Base-by-base conservation (phyloP, 2,888 invertebrate species). In the Tortricodes alternella region DNA sequence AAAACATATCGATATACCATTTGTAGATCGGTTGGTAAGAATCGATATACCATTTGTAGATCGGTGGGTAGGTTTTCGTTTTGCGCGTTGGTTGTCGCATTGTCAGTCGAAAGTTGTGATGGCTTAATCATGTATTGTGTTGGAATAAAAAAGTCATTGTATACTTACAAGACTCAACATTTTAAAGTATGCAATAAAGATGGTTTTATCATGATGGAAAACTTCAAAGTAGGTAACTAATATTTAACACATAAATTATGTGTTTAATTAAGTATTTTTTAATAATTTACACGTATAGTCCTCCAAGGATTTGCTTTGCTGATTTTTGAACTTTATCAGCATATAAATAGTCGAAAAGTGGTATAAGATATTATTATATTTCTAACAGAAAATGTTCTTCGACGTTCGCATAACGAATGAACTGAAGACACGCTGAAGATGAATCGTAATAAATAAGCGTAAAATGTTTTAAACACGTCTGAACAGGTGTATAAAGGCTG, bases 401-500 rank as follows among this genome's bases (percentile, higher is more conserved):
- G 53, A 34, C n/a, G 41, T 32, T 39, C 46, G 34, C 34, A 18
- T 48, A 46, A 53, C 39, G 46, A 48, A 53, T 46, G 53, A 53
- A 41, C 34, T 48, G 46, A 41, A 53, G 53, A 38, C 53, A 39
- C 46, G 46, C 19, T 37, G 39, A 44, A 44, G 53, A 39, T 46
- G 41, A 53, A 53, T 53, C 46, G 48, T 53, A 46, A 53, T 53
- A 46, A 48, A 53, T 48, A 39, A 41, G 13, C 34, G 18, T 43
- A 37, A 37, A 56, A 56, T 49, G 50, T 59, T 62, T 53, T 35
- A 29, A 61, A 27, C 50, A 41, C 24, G 44, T 35, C 43, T 19
- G 52, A 35, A 38, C 43, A 50, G 43, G 56, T 50, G 49, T 32
- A 15, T n/a, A 23, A 13, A 8, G n/a, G 35, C 8, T 35, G 35